A percentile compares a stretch with the other conserved stretches of the same genome.
phyloP scores from a whole-genome alignment of 1,140 invertebrate genomes.

The Dinothrombium tinctorium region DNA sequence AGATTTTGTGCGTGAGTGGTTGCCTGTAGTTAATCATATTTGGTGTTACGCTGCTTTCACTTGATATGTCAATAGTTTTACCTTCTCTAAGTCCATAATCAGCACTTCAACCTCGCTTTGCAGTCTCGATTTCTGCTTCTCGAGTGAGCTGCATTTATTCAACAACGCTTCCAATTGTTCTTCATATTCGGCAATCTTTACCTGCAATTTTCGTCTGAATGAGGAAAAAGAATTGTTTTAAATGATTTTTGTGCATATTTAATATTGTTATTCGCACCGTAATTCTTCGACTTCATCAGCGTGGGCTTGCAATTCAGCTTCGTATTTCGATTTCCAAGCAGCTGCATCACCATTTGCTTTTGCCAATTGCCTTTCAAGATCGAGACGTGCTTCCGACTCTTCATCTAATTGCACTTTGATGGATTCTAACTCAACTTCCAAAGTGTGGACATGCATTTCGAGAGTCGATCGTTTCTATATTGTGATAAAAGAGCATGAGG shows the following conservation, averaged over 20 bases:
- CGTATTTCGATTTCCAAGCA: constrained; percentile 74
- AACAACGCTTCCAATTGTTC: constrained; percentile 78
- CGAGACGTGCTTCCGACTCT: constrained; percentile 77
- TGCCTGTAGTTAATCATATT: constrained; percentile 26
- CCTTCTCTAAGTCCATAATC: constrained; percentile 89
- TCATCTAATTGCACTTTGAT: constrained; percentile 77
- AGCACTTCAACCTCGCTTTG: constrained; percentile 87
- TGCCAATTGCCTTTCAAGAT: constrained; percentile 76
- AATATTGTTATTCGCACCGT: constrained; percentile 26
- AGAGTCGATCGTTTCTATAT: constrained; percentile 52
- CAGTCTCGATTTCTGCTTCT: constrained; percentile 83
- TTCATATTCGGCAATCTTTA: constrained; percentile 77
- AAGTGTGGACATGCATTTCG: constrained; percentile 60
- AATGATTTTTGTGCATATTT: neutral
- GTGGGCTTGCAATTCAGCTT: constrained; percentile 63
- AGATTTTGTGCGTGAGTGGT: constrained; percentile 77
- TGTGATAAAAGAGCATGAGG: neutral
- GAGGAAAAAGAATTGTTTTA: neutral
- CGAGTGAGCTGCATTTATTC: constrained; percentile 70
- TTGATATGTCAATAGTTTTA: constrained; percentile 14
- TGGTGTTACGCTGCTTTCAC: neutral
- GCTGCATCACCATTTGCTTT: constrained; percentile 66
- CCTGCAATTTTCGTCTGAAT: constrained; percentile 50
- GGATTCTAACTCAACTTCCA: constrained; percentile 77
- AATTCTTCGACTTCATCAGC: constrained; percentile 80